Percentiles rank a stretch among this genome's conserved stretches.
These are phyloP conservation scores for Pyrrhia umbra DNA, from an alignment of 2,888 invertebrate genomes.

Conservation along the genomic window DNA sequence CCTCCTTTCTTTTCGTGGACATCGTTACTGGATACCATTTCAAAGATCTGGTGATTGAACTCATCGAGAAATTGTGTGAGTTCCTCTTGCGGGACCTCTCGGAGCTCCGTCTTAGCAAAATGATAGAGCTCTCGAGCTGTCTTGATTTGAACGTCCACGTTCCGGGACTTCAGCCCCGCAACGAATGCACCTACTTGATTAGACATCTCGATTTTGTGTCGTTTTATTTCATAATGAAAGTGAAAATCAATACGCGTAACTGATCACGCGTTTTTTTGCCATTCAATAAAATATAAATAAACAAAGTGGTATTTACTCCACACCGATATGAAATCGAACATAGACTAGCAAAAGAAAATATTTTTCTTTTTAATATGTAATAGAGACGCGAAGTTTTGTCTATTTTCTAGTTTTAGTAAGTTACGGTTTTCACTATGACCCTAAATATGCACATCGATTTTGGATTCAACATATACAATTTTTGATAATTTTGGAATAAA, in stretches of 20 bases:
- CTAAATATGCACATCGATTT: neutral
- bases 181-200: constrained; percentile 94
- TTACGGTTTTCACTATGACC: constrained; percentile 46
- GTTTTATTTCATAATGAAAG: constrained; percentile 61
- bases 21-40: constrained; percentile 98
- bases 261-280: constrained; percentile 32
- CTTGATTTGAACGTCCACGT: constrained; percentile 95
- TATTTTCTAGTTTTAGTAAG: constrained; percentile 31
- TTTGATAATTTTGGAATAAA: no score
- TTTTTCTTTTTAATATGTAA: constrained; percentile 25
- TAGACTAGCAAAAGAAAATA: constrained; percentile 40
- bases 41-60: constrained; percentile 98
- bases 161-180: constrained; percentile 96
- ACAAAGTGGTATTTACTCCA: constrained; percentile 63
- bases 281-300: constrained; percentile 51
- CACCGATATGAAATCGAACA: constrained; percentile 49
- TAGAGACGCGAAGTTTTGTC: constrained; percentile 3
- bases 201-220: constrained; percentile 78
- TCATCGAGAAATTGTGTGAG: constrained; percentile 97
- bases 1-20: constrained; percentile 98
- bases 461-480: no score
- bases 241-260: constrained; percentile 27
- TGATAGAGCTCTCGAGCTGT: constrained; percentile 97
- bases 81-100: constrained; percentile 97
- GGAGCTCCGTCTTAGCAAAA: constrained; percentile 97